A percentile compares a stretch with the other conserved stretches of the same genome.
phyloP scores from a whole-genome alignment of 2,888 invertebrate species.

The Eremobia ochroleuca region DNA sequence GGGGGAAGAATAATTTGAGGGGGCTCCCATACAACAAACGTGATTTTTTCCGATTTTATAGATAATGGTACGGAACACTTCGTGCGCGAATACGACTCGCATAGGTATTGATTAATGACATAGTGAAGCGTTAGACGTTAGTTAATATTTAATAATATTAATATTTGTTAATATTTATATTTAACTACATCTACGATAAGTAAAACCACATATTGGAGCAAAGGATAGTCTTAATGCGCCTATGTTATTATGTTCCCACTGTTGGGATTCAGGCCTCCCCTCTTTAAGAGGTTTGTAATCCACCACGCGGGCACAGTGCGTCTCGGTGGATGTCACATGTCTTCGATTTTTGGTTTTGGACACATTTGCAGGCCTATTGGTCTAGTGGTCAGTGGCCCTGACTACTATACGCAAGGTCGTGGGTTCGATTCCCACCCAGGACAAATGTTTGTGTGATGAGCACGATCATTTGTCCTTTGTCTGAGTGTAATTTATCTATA shows the following conservation, averaged over 20 bases:
- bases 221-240: neutral
- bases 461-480: too few species aligned
- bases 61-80: too few species aligned
- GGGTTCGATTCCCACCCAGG: too few species aligned
- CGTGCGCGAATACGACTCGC: too few species aligned
- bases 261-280: neutral
- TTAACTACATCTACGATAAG: neutral
- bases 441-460: too few species aligned
- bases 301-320: neutral
- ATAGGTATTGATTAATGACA: neutral
- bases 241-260: neutral
- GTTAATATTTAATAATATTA: neutral
- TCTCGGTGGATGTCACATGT: neutral
- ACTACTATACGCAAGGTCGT: too few species aligned
- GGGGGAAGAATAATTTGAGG: too few species aligned
- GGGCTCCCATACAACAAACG: too few species aligned
- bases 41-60: too few species aligned
- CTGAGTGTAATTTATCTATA: too few species aligned
- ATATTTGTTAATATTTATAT: neutral
- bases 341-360: neutral
- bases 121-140: neutral
- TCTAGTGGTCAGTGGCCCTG: too few species aligned
- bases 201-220: neutral
- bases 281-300: neutral
- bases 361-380: too few species aligned